A percentile compares a stretch with the other conserved stretches of the same genome.
These are phyloP conservation scores for Murina feae DNA, from an alignment of 2,113 vertebrate genomes.

Conservation along the genomic window DNA sequence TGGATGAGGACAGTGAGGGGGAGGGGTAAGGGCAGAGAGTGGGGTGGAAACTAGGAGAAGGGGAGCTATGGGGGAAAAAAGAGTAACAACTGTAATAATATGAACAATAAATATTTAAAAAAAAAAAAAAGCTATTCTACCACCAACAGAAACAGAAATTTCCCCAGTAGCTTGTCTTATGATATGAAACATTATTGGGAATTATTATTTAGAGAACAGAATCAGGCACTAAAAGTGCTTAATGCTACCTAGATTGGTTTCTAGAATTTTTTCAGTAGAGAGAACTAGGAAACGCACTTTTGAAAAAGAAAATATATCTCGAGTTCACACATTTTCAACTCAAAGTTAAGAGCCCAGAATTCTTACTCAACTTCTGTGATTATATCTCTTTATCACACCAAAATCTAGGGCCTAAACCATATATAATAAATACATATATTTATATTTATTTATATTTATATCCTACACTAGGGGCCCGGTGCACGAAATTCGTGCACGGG, in stretches of 20 bases:
- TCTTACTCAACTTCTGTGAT: background rate
- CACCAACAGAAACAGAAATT: background rate
- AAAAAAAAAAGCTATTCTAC: background rate
- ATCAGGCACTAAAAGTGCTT: background rate
- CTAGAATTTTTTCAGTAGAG: constrained; percentile 12
- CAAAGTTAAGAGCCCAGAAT: background rate
- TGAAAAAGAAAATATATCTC: background rate
- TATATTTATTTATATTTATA: too few species aligned
- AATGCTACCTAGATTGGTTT: background rate
- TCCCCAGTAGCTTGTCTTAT: background rate
- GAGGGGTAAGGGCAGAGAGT: too few species aligned
- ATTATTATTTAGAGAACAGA: constrained; percentile 37
- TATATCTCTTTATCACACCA: background rate
- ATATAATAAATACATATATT: too few species aligned
- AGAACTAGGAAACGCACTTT: constrained; percentile 8
- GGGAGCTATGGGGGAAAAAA: too few species aligned
- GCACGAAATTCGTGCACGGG: too few species aligned
- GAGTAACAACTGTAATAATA: too few species aligned
- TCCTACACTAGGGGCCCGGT: too few species aligned
- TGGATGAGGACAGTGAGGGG: too few species aligned
- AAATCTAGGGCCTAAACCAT: background rate
- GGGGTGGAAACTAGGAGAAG: too few species aligned
- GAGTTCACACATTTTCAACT: constrained; percentile 21
- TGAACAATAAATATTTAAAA: too few species aligned
- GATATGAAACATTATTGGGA: background rate